These are phyloP conservation scores for Chaetodon auriga DNA, from an alignment of 2,113 vertebrate genomes.

Conservation along the genomic window DNA sequence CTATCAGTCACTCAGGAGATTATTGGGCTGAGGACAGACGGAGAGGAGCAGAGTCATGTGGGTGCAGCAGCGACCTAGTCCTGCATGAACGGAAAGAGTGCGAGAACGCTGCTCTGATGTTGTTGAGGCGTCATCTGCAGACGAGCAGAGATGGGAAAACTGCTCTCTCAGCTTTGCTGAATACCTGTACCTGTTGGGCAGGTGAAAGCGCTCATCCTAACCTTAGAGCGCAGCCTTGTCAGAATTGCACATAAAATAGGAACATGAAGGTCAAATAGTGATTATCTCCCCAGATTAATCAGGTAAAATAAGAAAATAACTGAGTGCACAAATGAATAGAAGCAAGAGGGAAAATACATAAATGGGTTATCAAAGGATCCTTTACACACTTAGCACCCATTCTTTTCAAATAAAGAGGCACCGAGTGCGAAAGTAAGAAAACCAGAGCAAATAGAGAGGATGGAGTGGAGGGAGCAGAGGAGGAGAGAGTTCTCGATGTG, in stretches of 20 bases:
- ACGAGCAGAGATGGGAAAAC: background rate
- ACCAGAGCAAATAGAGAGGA: conserved; percentile 40
- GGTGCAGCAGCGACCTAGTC: conserved; percentile 24
- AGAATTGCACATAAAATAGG: conserved; percentile 4
- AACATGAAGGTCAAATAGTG: conserved; percentile 34
- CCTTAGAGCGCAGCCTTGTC: conserved; percentile 17
- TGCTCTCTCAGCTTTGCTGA: conserved; percentile 19
- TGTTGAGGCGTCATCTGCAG: conserved; percentile 20
- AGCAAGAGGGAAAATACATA: background rate
- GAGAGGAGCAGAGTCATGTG: conserved; percentile 36
- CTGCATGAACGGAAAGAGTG: conserved; percentile 47
- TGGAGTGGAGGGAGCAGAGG: conserved; percentile 19
- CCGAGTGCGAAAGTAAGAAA: conserved; percentile 32
- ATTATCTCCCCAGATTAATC: conserved; percentile 65
- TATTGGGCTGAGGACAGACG: conserved; percentile 55
- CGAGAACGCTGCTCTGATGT: conserved; percentile 55
- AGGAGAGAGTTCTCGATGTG: conserved; percentile 61
- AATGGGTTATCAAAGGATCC: conserved; percentile 24
- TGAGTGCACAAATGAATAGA: conserved; percentile 41
- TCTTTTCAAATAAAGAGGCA: conserved; percentile 41
- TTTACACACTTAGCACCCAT: conserved; percentile 28
- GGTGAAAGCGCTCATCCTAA: conserved; percentile 28
- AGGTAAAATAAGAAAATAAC: conserved; percentile 72
- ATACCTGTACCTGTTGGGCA: conserved; percentile 16
- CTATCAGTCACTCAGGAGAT: conserved; percentile 67